phyloP scores from a whole-genome alignment of 2,888 invertebrate species.

The Himalopsyche anomala region DNA sequence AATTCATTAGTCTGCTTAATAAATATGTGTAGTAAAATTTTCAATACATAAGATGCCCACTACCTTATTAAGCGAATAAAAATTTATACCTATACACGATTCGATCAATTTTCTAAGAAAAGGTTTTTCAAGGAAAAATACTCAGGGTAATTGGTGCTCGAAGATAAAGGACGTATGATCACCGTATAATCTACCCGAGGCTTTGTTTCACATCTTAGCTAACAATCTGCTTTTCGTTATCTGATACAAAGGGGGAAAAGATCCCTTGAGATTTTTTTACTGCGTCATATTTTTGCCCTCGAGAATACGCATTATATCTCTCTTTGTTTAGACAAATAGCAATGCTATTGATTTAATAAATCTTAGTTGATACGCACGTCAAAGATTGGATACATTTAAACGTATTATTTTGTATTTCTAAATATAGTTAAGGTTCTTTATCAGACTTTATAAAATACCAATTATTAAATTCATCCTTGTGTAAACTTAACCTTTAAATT shows the following conservation, averaged over 20 bases:
- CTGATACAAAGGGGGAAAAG: conserved; percentile 9
- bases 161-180: conserved; percentile 11
- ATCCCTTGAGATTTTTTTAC: not conserved
- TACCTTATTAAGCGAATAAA: not conserved
- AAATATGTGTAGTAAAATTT: no score
- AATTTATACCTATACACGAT: not conserved
- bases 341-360: not conserved
- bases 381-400: not conserved
- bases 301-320: not conserved
- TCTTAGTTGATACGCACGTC: not conserved
- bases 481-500: not conserved
- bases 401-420: not conserved
- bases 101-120: not conserved
- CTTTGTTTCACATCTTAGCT: conserved; percentile 32
- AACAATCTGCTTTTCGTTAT: conserved; percentile 7
- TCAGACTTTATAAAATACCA: not conserved
- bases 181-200: not conserved
- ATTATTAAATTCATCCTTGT: not conserved
- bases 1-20: no score
- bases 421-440: not conserved
- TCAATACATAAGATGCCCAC: not conserved
- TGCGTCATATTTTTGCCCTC: conserved; percentile 1
- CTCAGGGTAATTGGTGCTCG: not conserved
- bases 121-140: not conserved
- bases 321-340: not conserved